Conservation (phyloP, 2,797 vertebrate genomes). For the Channallabes apus region DNA sequence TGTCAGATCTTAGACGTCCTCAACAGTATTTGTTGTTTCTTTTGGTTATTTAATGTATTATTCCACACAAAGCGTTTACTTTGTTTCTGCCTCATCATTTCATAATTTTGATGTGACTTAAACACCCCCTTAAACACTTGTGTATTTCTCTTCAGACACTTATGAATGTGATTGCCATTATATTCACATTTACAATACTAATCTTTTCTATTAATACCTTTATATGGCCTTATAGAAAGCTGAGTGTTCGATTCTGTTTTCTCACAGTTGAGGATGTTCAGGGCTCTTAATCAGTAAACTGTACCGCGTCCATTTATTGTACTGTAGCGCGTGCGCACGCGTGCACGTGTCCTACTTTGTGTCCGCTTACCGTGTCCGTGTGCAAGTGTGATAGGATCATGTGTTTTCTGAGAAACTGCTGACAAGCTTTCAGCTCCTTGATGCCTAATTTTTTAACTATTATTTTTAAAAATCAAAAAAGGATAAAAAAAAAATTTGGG, state of each 20-base stretch:
- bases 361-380: not conserved
- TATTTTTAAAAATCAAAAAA: constrained; percentile 17
- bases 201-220: constrained; percentile 38
- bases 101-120: constrained; percentile 32
- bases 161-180: constrained; percentile 32
- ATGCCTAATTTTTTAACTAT: constrained; percentile 38
- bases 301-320: constrained; percentile 52
- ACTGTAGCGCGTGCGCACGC: constrained; percentile 46
- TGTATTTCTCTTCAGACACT: constrained; percentile 20
- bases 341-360: constrained; percentile 25
- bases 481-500: not conserved
- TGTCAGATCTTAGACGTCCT: constrained; percentile 23
- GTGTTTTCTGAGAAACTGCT: constrained; percentile 45
- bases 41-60: constrained; percentile 31
- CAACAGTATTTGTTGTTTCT: constrained; percentile 57
- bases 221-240: constrained; percentile 26
- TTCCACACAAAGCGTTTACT: constrained; percentile 28
- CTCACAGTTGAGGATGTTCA: constrained; percentile 41
- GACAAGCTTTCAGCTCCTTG: constrained; percentile 50
- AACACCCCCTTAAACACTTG: too few relatives aligned
- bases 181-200: constrained; percentile 10
- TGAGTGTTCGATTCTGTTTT: constrained; percentile 51
- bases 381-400: not conserved
- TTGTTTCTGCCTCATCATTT: constrained; percentile 47
- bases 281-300: constrained; percentile 56